phyloP scores from a whole-genome alignment of 2,113 vertebrate species.

The Platichthys stellatus region DNA sequence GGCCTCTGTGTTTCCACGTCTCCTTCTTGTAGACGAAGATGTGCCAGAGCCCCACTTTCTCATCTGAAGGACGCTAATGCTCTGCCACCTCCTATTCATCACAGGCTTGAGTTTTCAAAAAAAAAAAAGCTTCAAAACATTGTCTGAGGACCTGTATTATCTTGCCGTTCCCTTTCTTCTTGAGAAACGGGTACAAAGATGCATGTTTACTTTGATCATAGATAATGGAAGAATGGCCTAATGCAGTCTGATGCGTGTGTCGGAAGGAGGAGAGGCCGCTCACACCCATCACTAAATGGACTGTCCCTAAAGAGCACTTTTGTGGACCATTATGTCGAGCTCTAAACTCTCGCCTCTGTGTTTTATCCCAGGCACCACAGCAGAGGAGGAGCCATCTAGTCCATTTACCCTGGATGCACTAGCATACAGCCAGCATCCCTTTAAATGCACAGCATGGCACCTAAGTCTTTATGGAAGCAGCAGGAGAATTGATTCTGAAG shows the following conservation, averaged over 20 bases:
- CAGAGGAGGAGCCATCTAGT: constrained; percentile 8
- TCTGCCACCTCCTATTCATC: constrained; percentile 30
- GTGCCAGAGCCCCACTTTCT: constrained; percentile 13
- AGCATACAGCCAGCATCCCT: constrained; percentile 11
- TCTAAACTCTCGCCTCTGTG: constrained; percentile 3
- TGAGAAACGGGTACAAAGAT: not conserved
- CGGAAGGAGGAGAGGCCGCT: not conserved
- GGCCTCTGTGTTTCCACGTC: constrained; percentile 18
- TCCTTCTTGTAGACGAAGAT: constrained; percentile 5
- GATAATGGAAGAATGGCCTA: not conserved
- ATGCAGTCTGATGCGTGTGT: not conserved
- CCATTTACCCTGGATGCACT: constrained; percentile 11
- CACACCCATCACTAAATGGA: constrained; percentile 33
- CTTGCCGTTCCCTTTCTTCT: not conserved
- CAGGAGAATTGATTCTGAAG: constrained; percentile 22
- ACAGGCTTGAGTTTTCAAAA: not conserved
- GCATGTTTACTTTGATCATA: constrained; percentile 18
- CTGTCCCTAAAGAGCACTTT: constrained; percentile 23
- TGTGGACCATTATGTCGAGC: constrained; percentile 9
- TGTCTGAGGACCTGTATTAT: not conserved
- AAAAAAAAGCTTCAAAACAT: not conserved
- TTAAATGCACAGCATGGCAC: constrained; percentile 32
- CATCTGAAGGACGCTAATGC: constrained; percentile 33
- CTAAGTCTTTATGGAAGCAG: constrained; percentile 46
- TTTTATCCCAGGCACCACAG: constrained; percentile 34